Evolutionary conservation across 2,797 vertebrate species (phyloP).

Genomic region (Spinus olivaceus): DNA sequence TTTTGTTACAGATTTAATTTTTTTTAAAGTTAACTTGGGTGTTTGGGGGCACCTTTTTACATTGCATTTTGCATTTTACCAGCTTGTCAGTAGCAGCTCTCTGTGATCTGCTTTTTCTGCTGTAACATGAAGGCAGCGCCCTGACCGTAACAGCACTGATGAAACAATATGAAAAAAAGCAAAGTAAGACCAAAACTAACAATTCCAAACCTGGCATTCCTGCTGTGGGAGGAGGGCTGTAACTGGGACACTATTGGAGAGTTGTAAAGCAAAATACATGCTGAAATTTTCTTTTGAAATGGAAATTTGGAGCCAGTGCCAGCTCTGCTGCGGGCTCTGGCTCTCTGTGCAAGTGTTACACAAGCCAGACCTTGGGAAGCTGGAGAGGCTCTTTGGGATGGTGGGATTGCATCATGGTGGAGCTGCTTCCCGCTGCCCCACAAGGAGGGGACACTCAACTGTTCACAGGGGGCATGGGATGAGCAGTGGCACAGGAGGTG

Average conservation of each 20-base stretch:
- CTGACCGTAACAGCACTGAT: background rate
- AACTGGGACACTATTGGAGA: background rate
- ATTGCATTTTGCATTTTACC: background rate
- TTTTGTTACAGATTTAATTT: background rate
- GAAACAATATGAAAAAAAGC: background rate
- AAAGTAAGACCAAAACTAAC: background rate
- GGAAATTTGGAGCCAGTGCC: slow-evolving; percentile 23
- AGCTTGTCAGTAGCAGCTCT: background rate
- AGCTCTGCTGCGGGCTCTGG: slow-evolving; percentile 5
- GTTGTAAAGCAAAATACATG: background rate
- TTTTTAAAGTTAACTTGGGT: background rate
- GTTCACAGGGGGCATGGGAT: fast-evolving
- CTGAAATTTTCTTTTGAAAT: slow-evolving; percentile 47
- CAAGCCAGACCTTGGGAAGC: slow-evolving; percentile 34
- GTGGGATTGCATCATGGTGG: background rate
- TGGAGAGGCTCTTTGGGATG: background rate
- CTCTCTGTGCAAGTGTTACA: background rate
- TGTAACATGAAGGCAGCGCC: fast-evolving
- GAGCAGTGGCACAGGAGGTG: fast-evolving
- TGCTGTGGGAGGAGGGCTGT: background rate
- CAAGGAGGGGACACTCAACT: background rate
- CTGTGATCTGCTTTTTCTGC: background rate
- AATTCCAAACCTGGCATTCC: background rate
- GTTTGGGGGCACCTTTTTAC: background rate
- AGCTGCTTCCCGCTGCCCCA: background rate